Evolutionary conservation across 1,140 invertebrate genomes (phyloP).

Genomic region (Leguminivora glycinivorella): DNA sequence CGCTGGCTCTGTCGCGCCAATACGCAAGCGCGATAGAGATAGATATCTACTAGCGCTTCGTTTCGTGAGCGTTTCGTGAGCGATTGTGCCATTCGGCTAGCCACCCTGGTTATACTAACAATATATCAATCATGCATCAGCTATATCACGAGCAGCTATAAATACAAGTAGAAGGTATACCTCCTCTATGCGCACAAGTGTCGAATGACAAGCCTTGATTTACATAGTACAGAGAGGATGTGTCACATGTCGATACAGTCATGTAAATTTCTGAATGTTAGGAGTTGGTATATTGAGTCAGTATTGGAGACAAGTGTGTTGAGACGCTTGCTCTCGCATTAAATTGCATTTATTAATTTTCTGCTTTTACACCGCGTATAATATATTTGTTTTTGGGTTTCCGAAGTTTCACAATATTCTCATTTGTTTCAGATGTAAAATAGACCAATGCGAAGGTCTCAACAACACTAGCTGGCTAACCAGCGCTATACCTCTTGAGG

Average conservation of each 20-base stretch:
- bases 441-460: slow-evolving; percentile 49
- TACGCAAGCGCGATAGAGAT: too few species aligned
- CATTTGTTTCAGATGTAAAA: slow-evolving; percentile 52
- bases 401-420: too few species aligned
- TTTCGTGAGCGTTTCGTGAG: too few species aligned
- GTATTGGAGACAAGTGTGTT: background rate
- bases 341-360: background rate
- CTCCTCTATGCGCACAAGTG: background rate
- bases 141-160: background rate
- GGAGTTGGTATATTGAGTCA: background rate
- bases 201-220: background rate
- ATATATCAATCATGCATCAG: background rate
- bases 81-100: too few species aligned
- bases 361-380: too few species aligned
- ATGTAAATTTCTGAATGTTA: background rate
- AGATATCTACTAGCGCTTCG: too few species aligned
- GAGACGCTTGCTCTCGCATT: background rate
- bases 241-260: background rate
- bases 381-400: too few species aligned
- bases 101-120: too few species aligned
- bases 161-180: background rate
- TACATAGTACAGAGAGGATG: background rate
- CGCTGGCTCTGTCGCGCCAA: too few species aligned
- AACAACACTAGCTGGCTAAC: slow-evolving; percentile 50
- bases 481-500: slow-evolving; percentile 56